Conservation (phyloP, 2,797 vertebrate genomes). For the Eutrigla gurnardus region DNA sequence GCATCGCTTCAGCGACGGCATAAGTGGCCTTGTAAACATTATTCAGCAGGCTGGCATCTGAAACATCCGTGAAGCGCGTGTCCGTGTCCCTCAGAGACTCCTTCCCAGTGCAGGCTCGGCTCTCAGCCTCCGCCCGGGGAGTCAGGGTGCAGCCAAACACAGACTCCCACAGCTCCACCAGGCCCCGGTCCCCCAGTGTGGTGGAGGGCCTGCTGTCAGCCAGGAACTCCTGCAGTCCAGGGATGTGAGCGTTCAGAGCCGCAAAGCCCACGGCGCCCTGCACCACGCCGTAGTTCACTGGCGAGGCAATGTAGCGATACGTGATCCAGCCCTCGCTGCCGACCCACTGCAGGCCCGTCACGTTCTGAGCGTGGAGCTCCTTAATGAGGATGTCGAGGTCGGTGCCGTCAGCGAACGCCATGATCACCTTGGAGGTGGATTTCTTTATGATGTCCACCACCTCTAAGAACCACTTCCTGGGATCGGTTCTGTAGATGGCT, state of each 20-base stretch:
- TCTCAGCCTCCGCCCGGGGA: constrained; percentile 23
- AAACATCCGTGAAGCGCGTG: constrained; percentile 83
- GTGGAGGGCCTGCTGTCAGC: constrained; percentile 73
- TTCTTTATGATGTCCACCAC: constrained; percentile 82
- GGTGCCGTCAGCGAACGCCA: constrained; percentile 84
- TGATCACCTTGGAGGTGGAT: constrained; percentile 85
- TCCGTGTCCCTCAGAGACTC: constrained; percentile 76
- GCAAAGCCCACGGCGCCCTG: constrained; percentile 84
- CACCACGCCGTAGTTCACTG: constrained; percentile 78
- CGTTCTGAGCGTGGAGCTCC: constrained; percentile 82
- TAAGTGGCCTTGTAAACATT: constrained; percentile 87
- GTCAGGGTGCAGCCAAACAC: constrained; percentile 78
- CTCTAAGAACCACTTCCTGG: constrained; percentile 80
- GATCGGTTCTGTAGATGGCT: constrained; percentile 85
- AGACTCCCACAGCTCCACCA: constrained; percentile 84
- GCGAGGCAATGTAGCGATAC: constrained; percentile 80
- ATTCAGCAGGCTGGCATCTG: constrained; percentile 83
- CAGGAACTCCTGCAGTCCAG: constrained; percentile 82
- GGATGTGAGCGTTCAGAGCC: constrained; percentile 81
- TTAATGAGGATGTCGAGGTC: constrained; percentile 85
- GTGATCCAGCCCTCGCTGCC: constrained; percentile 88
- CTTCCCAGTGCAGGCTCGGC: constrained; percentile 70
- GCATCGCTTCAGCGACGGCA: constrained; percentile 81
- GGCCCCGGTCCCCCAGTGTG: constrained; percentile 75
- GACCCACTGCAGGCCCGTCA: constrained; percentile 85